Conservation (phyloP, 2,888 invertebrate species). For the Cosmia pyralina region DNA sequence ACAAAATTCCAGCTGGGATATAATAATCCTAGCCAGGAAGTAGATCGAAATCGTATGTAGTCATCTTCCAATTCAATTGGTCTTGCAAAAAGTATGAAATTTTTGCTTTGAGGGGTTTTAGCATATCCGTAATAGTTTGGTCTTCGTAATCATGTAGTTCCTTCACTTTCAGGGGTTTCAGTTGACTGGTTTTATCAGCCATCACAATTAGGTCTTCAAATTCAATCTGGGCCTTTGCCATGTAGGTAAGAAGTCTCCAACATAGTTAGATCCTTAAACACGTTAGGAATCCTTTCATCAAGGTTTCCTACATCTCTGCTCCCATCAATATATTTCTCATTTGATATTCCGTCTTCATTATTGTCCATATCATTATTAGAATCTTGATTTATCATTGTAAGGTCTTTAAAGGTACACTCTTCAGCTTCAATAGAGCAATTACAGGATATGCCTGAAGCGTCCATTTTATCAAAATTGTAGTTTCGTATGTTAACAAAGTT, state of each 20-base stretch:
- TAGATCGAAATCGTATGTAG: neutral
- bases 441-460: neutral
- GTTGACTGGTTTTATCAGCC: no score
- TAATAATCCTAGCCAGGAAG: constrained; percentile 12
- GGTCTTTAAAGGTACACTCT: neutral
- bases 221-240: neutral
- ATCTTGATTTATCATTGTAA: constrained; percentile 3
- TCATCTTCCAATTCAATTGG: neutral
- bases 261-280: neutral
- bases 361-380: neutral
- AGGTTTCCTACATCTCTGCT: neutral
- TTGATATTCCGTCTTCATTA: neutral
- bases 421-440: no score
- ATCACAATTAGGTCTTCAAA: neutral
- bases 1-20: neutral
- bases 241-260: neutral
- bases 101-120: neutral
- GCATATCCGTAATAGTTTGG: neutral
- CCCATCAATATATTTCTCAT: neutral
- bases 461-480: neutral
- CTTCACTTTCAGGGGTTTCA: neutral
- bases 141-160: neutral
- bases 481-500: constrained; percentile 9
- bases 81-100: neutral
- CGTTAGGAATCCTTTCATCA: neutral